Evolutionary conservation across 2,888 invertebrate species (phyloP), one percentile per base, ranked within the genome.

Genomic region (Drosophila phalerata): DNA sequence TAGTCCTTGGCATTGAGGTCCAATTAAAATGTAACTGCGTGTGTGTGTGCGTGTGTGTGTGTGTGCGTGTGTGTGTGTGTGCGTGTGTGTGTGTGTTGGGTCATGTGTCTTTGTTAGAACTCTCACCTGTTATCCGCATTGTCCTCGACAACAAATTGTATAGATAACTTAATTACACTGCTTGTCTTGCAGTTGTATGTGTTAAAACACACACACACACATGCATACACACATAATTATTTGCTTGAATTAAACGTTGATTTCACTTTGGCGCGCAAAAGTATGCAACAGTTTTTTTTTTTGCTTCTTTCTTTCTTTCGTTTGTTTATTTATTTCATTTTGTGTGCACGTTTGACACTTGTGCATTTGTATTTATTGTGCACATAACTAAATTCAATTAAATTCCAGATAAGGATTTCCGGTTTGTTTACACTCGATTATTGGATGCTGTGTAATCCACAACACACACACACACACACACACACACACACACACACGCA

Each of bases 211-310:
- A n/a, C n/a, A 37, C 37, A 28, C 9, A 32, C 10, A 32, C 13
- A 15, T 15, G 17, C 17, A n/a, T 13, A 51, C 22, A 49, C 11
- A 15, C 30, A 53, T 42, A n/a, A 64, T 61, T 28, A 6, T 28
- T 28, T 28, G 28, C 28, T 28, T 1, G 43, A 64, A 57, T 32
- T 40, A 47, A 22, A n/a, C 25, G 30, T 17, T 34, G 37, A 32
- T 47, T 47, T 40, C 30, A 42, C 30, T 65, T 75, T 75, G 72
- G 75, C 79, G 78, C 79, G 69, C 60, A 76, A 76, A 68, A 40
- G 28, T 55, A 40, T 40, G 55, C 68, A 68, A 56, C 53, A 61
- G 58, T 52, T 49, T 40, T 40, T n/a, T 5, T 8, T 28, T 5
- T 0, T 28, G n/a, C n/a, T n/a, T n/a, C n/a, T n/a, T n/a, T n/a